A percentile compares a stretch with the other conserved stretches of the same genome.
phyloP scores from a whole-genome alignment of 2,797 vertebrate genomes.

The Novumbra hubbsi region DNA sequence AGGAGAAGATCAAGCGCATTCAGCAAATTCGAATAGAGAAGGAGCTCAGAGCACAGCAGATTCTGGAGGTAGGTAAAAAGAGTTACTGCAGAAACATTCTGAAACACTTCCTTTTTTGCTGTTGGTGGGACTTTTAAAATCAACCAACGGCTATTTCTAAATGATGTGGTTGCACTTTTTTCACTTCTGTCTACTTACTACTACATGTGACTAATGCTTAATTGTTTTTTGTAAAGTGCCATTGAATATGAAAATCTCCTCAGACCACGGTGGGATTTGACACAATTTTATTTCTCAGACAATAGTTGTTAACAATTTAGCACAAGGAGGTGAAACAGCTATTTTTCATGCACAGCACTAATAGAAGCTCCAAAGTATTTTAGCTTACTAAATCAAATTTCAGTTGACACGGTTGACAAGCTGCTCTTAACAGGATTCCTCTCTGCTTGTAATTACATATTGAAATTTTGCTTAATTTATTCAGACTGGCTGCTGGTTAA shows the following conservation, averaged over 20 bases:
- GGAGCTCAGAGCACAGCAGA: conserved; percentile 93
- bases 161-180: conserved; percentile 56
- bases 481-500: conserved; percentile 55
- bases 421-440: conserved; percentile 68
- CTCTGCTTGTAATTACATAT: conserved; percentile 66
- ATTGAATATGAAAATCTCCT: conserved; percentile 67
- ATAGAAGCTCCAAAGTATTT: conserved; percentile 61
- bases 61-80: conserved; percentile 88
- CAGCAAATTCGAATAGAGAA: conserved; percentile 96
- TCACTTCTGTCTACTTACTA: conserved; percentile 48
- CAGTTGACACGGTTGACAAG: conserved; percentile 65
- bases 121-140: conserved; percentile 50
- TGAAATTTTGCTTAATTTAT: conserved; percentile 67
- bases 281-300: conserved; percentile 61
- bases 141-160: conserved; percentile 59
- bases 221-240: conserved; percentile 60
- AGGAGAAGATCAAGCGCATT: conserved; percentile 98
- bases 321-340: conserved; percentile 53
- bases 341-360: conserved; percentile 53
- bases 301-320: conserved; percentile 57
- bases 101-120: conserved; percentile 62
- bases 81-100: conserved; percentile 61
- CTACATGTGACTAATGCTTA: conserved; percentile 62
- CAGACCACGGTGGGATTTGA: conserved; percentile 56
- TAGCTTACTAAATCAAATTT: conserved; percentile 67